Conservation (phyloP, 1,140 invertebrate genomes). For the Lutraria rhynchaena region DNA sequence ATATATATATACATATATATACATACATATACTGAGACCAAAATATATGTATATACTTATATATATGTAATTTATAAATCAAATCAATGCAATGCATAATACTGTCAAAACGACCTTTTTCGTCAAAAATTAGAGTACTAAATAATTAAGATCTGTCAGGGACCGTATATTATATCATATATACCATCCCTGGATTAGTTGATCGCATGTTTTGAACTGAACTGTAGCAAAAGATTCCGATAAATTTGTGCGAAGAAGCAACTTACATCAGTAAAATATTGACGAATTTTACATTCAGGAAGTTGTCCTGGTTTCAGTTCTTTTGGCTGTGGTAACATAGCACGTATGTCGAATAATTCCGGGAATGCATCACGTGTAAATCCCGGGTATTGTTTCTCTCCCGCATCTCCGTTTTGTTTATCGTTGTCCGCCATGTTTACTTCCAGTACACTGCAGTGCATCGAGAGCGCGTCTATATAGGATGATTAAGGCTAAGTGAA, state of each 20-base stretch:
- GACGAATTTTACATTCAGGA: slow-evolving; percentile 62
- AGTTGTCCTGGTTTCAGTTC: slow-evolving; percentile 75
- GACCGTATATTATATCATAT: no score
- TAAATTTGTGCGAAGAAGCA: no score
- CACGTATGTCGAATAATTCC: slow-evolving; percentile 66
- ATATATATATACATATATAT: slow-evolving; percentile 3
- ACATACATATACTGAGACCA: background rate
- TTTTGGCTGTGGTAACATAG: slow-evolving; percentile 68
- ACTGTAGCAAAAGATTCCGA: no score
- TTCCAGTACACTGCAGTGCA: background rate
- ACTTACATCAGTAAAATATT: slow-evolving; percentile 76
- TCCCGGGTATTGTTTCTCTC: slow-evolving; percentile 28
- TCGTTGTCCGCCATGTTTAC: slow-evolving; percentile 3
- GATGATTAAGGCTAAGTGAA: no score
- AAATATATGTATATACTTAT: no score
- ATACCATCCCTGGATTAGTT: no score
- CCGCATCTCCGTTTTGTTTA: background rate
- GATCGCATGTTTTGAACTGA: no score
- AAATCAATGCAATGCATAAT: background rate
- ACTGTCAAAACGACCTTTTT: background rate
- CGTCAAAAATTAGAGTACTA: background rate
- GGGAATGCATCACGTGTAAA: slow-evolving; percentile 58
- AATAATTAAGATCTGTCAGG: background rate
- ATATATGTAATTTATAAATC: no score
- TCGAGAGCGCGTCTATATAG: no score